Conservation (phyloP, 2,888 invertebrate genomes). For the Caradrina clavipalpis region DNA sequence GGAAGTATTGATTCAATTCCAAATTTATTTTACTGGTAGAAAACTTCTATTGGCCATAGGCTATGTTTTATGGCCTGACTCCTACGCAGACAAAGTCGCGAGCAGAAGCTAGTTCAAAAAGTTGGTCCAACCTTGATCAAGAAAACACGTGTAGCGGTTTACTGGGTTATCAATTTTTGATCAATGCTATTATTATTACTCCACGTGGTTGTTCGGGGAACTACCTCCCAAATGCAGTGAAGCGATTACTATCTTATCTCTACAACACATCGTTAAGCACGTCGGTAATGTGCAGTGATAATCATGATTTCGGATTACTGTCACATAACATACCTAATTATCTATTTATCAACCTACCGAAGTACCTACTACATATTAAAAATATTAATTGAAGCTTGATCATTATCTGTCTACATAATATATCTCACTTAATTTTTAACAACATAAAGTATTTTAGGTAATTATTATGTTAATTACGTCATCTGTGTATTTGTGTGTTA, state of each 20-base stretch:
- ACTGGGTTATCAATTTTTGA: neutral
- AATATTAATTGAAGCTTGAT: neutral
- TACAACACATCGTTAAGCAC: neutral
- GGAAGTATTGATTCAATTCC: too few relatives aligned
- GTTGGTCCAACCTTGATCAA: neutral
- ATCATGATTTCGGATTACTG: neutral
- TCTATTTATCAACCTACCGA: too few relatives aligned
- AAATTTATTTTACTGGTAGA: too few relatives aligned
- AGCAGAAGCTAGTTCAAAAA: too few relatives aligned
- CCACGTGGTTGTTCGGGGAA: neutral
- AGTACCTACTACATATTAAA: too few relatives aligned
- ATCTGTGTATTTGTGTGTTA: too few relatives aligned
- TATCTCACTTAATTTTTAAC: too few relatives aligned
- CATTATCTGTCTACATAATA: neutral
- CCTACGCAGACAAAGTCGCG: too few relatives aligned
- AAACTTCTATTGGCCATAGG: too few relatives aligned
- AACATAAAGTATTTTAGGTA: too few relatives aligned
- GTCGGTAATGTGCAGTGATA: slow-evolving; percentile 10
- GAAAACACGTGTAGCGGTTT: neutral
- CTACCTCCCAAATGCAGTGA: neutral
- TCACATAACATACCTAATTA: neutral
- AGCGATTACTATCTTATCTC: neutral
- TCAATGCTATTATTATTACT: neutral
- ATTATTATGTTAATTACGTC: neutral
- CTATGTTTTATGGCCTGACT: too few relatives aligned